Conservation (phyloP, 2,797 vertebrate genomes). For the Gorsachius magnificus region DNA sequence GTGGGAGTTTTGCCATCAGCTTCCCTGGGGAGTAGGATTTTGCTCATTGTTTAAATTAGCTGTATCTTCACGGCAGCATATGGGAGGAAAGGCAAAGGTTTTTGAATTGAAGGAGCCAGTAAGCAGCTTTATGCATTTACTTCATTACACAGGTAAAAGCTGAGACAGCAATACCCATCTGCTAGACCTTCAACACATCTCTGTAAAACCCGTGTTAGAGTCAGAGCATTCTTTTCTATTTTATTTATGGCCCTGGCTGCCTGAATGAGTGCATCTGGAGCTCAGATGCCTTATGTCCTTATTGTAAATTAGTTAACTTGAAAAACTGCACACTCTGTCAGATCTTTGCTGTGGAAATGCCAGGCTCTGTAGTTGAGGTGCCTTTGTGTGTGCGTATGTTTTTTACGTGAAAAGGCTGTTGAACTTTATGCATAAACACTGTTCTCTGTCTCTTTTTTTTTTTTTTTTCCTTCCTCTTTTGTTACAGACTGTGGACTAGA, state of each 20-base stretch:
- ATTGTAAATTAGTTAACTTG: neutral
- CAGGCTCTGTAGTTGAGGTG: conserved; percentile 8
- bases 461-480: neutral
- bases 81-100: neutral
- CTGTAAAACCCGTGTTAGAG: neutral
- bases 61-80: neutral
- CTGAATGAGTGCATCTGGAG: conserved; percentile 49
- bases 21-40: neutral
- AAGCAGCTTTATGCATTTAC: neutral
- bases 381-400: neutral
- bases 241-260: conserved; percentile 27
- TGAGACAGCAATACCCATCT: conserved; percentile 15
- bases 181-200: neutral
- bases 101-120: neutral
- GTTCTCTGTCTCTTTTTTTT: neutral
- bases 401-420: conserved; percentile 9
- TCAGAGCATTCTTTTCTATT: neutral
- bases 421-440: conserved; percentile 10
- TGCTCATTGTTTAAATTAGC: neutral
- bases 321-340: neutral
- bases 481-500: neutral
- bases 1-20: neutral
- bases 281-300: conserved; percentile 30
- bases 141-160: conserved; percentile 28
- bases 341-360: conserved; percentile 29